Evolutionary conservation across 2,888 invertebrate genomes (phyloP), one percentile per base, ranked within the genome.

Genomic region (Globia sparganii): DNA sequence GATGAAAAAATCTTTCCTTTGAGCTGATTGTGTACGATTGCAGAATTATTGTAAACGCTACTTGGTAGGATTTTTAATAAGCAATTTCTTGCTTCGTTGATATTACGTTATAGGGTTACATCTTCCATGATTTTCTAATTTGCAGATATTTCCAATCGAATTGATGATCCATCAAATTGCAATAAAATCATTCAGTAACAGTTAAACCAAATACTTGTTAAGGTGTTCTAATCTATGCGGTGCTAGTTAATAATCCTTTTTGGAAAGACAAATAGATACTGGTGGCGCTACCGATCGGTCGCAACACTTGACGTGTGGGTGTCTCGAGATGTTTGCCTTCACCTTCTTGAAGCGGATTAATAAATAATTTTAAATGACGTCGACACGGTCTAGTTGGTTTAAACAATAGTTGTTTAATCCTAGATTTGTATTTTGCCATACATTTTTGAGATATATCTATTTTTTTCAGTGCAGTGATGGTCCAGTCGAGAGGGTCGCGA

Each of bases 1-100:
- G 92, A 94, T 93, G 94, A 91, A 91, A 96, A 96, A 94, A 76
- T 76, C 65, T 72, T 91, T 93, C 91, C 91, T 92, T 94, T 91
- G 40, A 72, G 37, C 68, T 67, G 70, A 83, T 79, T 86, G 78
- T 82, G 86, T 66, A 78, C 83, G 78, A 82, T 75, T 82, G 75
- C 86, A 72, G 69, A 82, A 82, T 82, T 72, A 85, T 75, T 77
- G 76, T 84, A 72, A 75, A 76, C 72, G 78, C 70, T 74, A 90
- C 93, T 93, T 93, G 91, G 53, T 71, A 72, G 88, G 66, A 76
- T 83, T 83, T 73, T 72, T 86, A 86, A 86, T 86, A 79, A 87
- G 77, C 85, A 83, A 87, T 87, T 85, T 83, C 72, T 73, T 75
- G 77, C 73, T 84, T 81, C 78, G 49, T 37, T 72, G 78, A 62